Base-by-base conservation (phyloP, 2,113 vertebrate species). In the Phyllopteryx taeniolatus region DNA sequence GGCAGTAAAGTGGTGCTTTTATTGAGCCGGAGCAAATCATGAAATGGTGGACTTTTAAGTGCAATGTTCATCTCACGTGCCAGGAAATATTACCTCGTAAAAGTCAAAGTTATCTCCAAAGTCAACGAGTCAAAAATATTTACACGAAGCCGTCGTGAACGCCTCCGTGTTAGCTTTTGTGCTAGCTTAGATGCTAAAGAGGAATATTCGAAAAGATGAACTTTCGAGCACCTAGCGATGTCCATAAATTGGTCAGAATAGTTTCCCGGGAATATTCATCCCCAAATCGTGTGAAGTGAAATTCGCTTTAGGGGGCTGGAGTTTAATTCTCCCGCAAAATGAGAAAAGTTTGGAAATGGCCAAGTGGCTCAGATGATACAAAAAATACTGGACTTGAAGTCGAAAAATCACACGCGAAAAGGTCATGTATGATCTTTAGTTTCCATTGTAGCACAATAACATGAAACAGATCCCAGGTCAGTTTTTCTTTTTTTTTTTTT, bases 11-110 rank as follows among this genome's bases (percentile, higher is more conserved):
- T 89, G 89, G 89, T 96, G 95, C 63, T 65, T 99, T 98, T 98
- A 99, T 98, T 94, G 93, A 92, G 93, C 92, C 92, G 94, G 95
- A 95, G 94, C 96, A 96, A 96, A 95, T 95, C 96, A 96, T 98
- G 95, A 96, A 96, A 96, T 93, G 94, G 95, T 93, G 86, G 94
- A 95, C 93, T 89, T 97, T 95, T 95, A 96, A 93, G 96, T 95
- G 95, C 94, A 94, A 92, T 95, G 95, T 95, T 96, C 95, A 93
- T 89, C 95, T 97, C 95, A 96, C 95, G 94, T 92, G 93, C 87
- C 94, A 95, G 94, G 90, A 93, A 94, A 95, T 96, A 94, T 94
- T 93, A 93, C 94, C 94, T 95, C 94, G 93, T 95, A 94, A 95
- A 97, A 92, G 85, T 81, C 90, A 92, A 92, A 97, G 93, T 95